Evolutionary conservation across 92 coral and sea anemone species (phyloP), one percentile per base, ranked within the genome.

Genomic region (Porites lobata): DNA sequence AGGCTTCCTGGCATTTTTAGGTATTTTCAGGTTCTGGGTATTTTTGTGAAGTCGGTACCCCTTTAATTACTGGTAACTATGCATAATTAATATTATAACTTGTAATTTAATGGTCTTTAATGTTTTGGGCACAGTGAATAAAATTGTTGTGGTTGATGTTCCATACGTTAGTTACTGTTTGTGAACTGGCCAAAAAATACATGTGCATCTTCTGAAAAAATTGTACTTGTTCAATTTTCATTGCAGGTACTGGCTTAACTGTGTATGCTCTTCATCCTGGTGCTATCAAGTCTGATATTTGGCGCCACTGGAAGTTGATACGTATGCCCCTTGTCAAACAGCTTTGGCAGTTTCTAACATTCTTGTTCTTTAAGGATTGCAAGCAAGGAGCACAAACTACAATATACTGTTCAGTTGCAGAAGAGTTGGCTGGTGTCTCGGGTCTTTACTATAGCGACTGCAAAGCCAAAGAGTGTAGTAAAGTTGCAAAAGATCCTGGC

Each of bases 351-450:
- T 62, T 91, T 22, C 21, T 85, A 5, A 19, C 24, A 14, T 92
- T 84, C 56, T 18, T 84, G 56, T 80, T 63, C 20, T 63, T 88
- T 76, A 94, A 94, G 84, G 80, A 80, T 22, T 75, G 89, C 21
- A 68, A 85, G 83, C 92, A 92, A 61, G 98, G 98, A 53, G 98
- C 98, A 18, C 98, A 94, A 74, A 94, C 98, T 7, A 68, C 95
- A 54, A 92, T 94, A 75, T 91, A 94, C 61, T 90, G 95, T 79
- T 94, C 98, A 32, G 94, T 94, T 6, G 77, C 95, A 38, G 95
- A 94, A 72, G 95, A 90, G 53, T 74, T 90, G 21, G 86, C 87
- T 58, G 86, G 89, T 67, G 91, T 86, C 13, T 86, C 90, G 9
- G 98, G 98, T 12, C 86, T 87, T 84, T 94, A 92, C 85, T 94